phyloP scores from a whole-genome alignment of 2,797 vertebrate genomes.

The Intellagama lesueurii region DNA sequence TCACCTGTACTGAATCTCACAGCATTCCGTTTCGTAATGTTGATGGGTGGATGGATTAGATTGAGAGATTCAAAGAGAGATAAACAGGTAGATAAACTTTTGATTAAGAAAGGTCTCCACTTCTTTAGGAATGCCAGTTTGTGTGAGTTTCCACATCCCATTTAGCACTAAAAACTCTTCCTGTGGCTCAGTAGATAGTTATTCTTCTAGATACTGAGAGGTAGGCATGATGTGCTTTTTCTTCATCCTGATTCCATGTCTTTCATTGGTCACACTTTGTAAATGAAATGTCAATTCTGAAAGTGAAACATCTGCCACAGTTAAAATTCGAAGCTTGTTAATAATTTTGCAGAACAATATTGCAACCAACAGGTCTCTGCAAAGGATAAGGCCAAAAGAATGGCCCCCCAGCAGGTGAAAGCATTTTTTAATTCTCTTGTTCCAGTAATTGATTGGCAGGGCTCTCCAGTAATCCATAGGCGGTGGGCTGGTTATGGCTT shows the following conservation, averaged over 20 bases:
- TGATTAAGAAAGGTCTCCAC: background rate
- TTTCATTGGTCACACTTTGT: conserved; percentile 5
- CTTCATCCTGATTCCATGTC: conserved; percentile 37
- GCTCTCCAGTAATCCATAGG: conserved; percentile 37
- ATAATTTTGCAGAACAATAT: conserved; percentile 41
- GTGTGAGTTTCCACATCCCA: background rate
- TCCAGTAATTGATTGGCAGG: conserved; percentile 66
- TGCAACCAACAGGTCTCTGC: conserved; percentile 33
- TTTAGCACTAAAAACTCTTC: conserved; percentile 17
- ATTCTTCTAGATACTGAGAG: conserved; percentile 12
- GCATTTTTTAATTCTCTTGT: conserved; percentile 62
- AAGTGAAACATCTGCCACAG: conserved; percentile 62
- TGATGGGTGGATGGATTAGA: no score
- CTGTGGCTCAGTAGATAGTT: conserved; percentile 22
- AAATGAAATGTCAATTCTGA: background rate
- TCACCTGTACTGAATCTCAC: no score
- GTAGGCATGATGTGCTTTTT: conserved; percentile 42
- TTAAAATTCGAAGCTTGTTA: conserved; percentile 8
- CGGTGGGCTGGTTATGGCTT: conserved; percentile 64
- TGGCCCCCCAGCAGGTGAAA: conserved; percentile 65
- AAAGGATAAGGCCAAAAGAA: conserved; percentile 50
- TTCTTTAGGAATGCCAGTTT: background rate
- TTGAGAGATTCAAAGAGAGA: no score
- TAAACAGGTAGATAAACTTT: background rate
- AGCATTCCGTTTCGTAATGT: no score